Evolutionary conservation across 2,888 invertebrate species (phyloP), one percentile per base, ranked within the genome.

Genomic region (Napeogenes inachia): DNA sequence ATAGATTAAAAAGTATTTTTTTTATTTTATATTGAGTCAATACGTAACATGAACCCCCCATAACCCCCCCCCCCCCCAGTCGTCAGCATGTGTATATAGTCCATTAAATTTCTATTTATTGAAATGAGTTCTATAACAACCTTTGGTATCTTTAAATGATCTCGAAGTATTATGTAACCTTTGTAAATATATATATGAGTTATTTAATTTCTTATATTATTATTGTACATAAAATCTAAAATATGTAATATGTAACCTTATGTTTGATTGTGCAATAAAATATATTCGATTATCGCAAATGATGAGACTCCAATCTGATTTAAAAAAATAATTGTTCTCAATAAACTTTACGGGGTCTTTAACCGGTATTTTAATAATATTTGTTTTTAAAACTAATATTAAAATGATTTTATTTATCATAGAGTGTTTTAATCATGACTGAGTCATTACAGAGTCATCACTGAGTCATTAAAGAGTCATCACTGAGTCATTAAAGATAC

Each of bases 161-260:
- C 55, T 68, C 21, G 21, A 21, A 21, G 21, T 21, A 21, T 63
- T 47, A 50, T 54, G 54, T 64, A 55, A 12, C 50, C 71, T 71
- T 71, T 83, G 82, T 83, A 83, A 76, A 82, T 83, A 82, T 72
- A 70, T 73, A 75, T 63, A 71, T 69, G 71, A 69, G 60, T 73
- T 73, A 69, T 77, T 71, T 71, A 72, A 72, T 73, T 70, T 74
- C 69, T 75, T 71, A 69, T 74, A 68, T 21, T 21, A 21, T 21
- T 21, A 21, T 76, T 78, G 75, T 74, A 73, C 79, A 77, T 81
- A 82, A 13, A 53, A 60, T 60, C 64, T 57, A 56, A 21, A 30
- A 50, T 13, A 13, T 21, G 13, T n/a, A 32, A 12, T 54, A 30
- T 13, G 5, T 38, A 8, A 6, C 38, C 38, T 38, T 38, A 38